A percentile compares a stretch with the other conserved stretches of the same genome.
These are phyloP conservation scores for Coreius guichenoti DNA, from an alignment of 2,797 vertebrate species.

Conservation along the genomic window DNA sequence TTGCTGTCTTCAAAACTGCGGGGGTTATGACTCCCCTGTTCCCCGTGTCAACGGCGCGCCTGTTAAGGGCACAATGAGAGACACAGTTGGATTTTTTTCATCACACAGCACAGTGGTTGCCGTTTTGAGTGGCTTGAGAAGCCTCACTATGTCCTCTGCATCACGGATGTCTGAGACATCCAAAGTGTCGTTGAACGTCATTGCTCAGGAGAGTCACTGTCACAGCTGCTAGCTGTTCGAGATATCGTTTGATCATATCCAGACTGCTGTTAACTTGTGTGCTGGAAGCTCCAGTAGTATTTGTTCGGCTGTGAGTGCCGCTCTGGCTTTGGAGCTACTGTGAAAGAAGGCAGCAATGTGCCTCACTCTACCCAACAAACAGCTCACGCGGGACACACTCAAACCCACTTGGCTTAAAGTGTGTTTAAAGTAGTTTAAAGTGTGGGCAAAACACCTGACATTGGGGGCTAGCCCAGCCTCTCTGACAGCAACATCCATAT, in stretches of 20 bases:
- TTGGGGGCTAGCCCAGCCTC: conserved; percentile 32
- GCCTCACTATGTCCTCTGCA: conserved; percentile 7
- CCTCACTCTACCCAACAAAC: conserved; percentile 36
- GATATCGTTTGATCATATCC: conserved; percentile 25
- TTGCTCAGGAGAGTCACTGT: conserved; percentile 1
- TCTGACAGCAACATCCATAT: conserved; percentile 43
- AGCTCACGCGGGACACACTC: conserved; percentile 5
- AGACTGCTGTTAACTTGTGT: conserved; percentile 12
- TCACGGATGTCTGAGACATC: conserved; percentile 23
- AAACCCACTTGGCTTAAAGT: conserved; percentile 16
- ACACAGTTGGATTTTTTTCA: conserved; percentile 9
- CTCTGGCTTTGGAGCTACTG: conserved; percentile 21
- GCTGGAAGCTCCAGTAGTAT: conserved; percentile 15
- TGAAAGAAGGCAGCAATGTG: conserved; percentile 31
- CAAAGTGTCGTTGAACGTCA: neutral
- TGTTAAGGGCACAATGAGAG: conserved; percentile 24
- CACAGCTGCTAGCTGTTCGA: conserved; percentile 23
- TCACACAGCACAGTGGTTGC: conserved; percentile 22
- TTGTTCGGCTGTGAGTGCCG: conserved; percentile 15
- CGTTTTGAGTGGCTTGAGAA: conserved; percentile 30
- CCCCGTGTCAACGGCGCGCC: too few species aligned
- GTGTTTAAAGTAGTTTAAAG: conserved; percentile 4
- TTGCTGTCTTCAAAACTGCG: too few species aligned
- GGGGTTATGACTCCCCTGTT: too few species aligned
- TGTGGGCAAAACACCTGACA: conserved; percentile 49